A percentile compares a stretch with the other conserved stretches of the same genome.
These are phyloP conservation scores for Epinephelus cyanopodus DNA, from an alignment of 2,113 vertebrate species.

Conservation along the genomic window DNA sequence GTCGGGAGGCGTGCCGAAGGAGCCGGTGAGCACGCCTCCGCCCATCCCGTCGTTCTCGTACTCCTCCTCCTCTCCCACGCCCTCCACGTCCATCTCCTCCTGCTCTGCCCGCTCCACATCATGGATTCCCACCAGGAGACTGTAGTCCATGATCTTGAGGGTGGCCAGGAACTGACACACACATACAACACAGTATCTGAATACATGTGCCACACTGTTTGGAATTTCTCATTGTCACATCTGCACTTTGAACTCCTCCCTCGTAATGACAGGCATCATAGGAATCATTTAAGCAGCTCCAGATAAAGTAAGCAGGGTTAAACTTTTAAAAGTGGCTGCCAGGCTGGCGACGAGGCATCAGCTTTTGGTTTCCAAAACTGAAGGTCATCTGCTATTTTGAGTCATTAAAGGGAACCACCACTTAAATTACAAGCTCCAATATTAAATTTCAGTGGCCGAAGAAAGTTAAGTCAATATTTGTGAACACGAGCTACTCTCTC, in stretches of 20 bases:
- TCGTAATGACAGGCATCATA: too few relatives aligned
- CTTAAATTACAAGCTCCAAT: too few relatives aligned
- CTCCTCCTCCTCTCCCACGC: conserved; percentile 90
- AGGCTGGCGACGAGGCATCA: too few relatives aligned
- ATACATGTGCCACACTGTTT: not conserved
- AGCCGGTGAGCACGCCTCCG: conserved; percentile 86
- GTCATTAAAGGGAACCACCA: too few relatives aligned
- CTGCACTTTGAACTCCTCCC: not conserved
- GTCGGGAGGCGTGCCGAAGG: conserved; percentile 93
- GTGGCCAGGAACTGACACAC: conserved; percentile 91
- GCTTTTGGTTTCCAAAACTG: too few relatives aligned
- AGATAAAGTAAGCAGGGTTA: too few relatives aligned
- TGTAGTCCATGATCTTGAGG: conserved; percentile 99
- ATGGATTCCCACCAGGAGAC: conserved; percentile 94
- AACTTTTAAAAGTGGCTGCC: too few relatives aligned
- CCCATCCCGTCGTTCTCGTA: conserved; percentile 91
- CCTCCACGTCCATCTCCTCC: conserved; percentile 96
- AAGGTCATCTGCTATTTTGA: too few relatives aligned
- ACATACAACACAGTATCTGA: not conserved
- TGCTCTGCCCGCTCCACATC: conserved; percentile 96
- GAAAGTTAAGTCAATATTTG: too few relatives aligned
- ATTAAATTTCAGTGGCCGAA: too few relatives aligned
- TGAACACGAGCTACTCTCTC: too few relatives aligned
- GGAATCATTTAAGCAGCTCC: too few relatives aligned
- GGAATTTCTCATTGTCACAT: not conserved